Evolutionary conservation across 2,113 vertebrate species (phyloP).

Genomic region (Gracilinanus agilis): DNA sequence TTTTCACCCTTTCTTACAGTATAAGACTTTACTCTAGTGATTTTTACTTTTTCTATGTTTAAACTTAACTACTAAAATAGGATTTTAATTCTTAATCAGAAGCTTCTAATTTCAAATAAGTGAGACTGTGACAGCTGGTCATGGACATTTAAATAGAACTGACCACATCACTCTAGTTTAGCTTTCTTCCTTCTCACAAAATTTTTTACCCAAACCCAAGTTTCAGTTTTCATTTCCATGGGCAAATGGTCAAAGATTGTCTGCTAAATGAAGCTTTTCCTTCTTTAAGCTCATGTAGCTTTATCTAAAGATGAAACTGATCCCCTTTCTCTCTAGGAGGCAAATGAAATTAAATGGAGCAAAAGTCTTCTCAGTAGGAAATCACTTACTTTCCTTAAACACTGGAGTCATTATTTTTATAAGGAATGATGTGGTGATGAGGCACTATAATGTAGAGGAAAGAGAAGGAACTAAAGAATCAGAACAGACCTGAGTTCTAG

Average conservation of each 20-base stretch:
- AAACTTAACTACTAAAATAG: not conserved
- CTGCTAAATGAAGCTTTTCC: not conserved
- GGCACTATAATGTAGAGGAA: no score
- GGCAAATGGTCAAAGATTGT: not conserved
- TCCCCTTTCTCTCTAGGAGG: not conserved
- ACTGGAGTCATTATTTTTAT: not conserved
- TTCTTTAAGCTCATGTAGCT: not conserved
- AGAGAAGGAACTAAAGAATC: not conserved
- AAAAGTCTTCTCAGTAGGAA: not conserved
- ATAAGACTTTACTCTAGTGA: not conserved
- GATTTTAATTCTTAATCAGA: conserved; percentile 1
- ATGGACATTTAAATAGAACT: not conserved
- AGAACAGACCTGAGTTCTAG: not conserved
- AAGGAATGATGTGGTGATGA: not conserved
- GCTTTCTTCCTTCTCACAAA: conserved; percentile 1
- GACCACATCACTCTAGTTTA: not conserved
- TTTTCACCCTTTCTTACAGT: conserved; percentile 6
- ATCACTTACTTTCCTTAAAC: not conserved
- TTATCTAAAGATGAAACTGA: not conserved
- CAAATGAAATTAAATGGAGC: not conserved
- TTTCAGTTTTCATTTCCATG: not conserved
- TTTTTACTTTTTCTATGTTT: not conserved
- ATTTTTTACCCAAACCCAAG: not conserved
- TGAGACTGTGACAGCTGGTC: not conserved
- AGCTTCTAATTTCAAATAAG: not conserved